phyloP scores from a whole-genome alignment of 2,113 vertebrate genomes.

The Hemicordylus capensis region DNA sequence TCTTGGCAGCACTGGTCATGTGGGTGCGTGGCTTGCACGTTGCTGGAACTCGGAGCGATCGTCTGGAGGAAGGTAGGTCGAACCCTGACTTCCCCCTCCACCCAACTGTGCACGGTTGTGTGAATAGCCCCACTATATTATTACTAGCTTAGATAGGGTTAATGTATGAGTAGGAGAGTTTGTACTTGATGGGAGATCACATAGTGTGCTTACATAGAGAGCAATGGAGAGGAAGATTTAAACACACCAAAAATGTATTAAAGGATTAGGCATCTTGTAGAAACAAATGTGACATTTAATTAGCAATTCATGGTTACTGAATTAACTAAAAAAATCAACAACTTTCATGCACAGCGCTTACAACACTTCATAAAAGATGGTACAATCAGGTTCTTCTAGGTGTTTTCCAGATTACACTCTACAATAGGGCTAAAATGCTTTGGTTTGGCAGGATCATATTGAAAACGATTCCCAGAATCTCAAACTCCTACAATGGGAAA shows the following conservation, averaged over 20 bases:
- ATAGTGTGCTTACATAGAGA: background rate
- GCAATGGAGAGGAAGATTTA: background rate
- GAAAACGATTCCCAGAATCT: too few species aligned
- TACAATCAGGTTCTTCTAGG: background rate
- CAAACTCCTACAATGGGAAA: too few species aligned
- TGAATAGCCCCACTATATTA: too few species aligned
- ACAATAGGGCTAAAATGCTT: too few species aligned
- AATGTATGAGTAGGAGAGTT: background rate
- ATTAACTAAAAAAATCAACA: background rate
- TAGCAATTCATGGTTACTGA: background rate
- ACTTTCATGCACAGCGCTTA: background rate
- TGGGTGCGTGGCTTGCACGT: too few species aligned
- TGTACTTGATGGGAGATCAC: conserved; percentile 10
- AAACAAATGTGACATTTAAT: background rate
- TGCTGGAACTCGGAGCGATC: too few species aligned
- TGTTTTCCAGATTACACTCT: too few species aligned
- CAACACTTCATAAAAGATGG: background rate
- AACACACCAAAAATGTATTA: background rate
- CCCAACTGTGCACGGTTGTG: too few species aligned
- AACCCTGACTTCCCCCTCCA: too few species aligned
- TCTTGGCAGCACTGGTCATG: too few species aligned
- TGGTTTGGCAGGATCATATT: too few species aligned
- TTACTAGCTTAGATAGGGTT: background rate
- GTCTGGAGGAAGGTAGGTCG: too few species aligned
- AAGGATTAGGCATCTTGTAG: background rate